Evolutionary conservation across 2,888 invertebrate species (phyloP).

Genomic region (Scaptomyza reducta): DNA sequence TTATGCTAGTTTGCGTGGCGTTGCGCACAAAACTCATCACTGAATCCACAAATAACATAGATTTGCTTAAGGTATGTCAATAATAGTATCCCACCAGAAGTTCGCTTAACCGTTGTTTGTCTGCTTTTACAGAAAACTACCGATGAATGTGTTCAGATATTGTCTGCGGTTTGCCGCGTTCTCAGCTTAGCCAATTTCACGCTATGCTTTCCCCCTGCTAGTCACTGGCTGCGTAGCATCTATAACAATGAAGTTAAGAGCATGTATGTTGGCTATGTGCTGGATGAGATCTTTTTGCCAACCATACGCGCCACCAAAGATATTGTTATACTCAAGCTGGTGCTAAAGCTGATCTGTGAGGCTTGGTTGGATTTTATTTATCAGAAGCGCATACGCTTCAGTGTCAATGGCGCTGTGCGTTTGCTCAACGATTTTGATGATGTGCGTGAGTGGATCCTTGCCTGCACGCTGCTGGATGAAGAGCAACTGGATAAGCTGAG

Average conservation of each 20-base stretch:
- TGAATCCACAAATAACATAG: constrained; percentile 90
- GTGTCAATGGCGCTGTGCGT: constrained; percentile 91
- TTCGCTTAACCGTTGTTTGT: not conserved
- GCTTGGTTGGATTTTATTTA: constrained; percentile 95
- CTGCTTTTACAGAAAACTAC: constrained; percentile 86
- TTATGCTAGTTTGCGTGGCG: constrained; percentile 91
- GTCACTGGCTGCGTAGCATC: constrained; percentile 87
- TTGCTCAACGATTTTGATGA: constrained; percentile 92
- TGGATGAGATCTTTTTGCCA: constrained; percentile 90
- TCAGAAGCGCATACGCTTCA: constrained; percentile 92
- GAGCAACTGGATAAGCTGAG: constrained; percentile 84
- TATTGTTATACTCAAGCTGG: constrained; percentile 89
- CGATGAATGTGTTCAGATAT: constrained; percentile 88
- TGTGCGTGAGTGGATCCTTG: constrained; percentile 90
- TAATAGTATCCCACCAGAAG: not conserved
- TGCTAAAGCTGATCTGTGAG: constrained; percentile 92
- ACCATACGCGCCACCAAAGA: constrained; percentile 91
- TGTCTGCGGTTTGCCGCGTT: constrained; percentile 91
- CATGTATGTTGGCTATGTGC: constrained; percentile 89
- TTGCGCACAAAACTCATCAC: constrained; percentile 92
- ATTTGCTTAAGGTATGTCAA: constrained; percentile 88
- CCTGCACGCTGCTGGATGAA: constrained; percentile 86
- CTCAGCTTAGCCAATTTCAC: constrained; percentile 92
- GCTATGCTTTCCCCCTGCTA: constrained; percentile 90
- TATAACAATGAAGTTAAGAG: constrained; percentile 84